A percentile compares a stretch with the other conserved stretches of the same genome.
phyloP scores from a whole-genome alignment of 2,113 vertebrate genomes.

The Pterocles gutturalis region DNA sequence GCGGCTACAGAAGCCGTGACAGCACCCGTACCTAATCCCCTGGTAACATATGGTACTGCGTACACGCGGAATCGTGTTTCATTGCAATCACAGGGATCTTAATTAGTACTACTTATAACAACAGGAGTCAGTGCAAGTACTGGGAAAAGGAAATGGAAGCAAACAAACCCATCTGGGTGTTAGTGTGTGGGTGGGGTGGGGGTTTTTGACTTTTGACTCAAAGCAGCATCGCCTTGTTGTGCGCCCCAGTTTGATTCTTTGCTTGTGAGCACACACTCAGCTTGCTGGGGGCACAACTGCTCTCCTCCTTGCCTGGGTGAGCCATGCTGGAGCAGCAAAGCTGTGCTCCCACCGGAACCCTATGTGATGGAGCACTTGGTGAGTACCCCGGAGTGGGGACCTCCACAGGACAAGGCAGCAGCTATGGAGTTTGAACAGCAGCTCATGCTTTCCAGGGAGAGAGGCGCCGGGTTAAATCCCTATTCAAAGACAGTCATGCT shows the following conservation, averaged over 20 bases:
- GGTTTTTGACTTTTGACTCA: not conserved
- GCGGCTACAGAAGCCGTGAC: not conserved
- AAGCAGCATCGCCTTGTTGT: accelerated
- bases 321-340: not conserved
- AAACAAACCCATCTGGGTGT: not conserved
- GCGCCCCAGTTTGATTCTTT: not conserved
- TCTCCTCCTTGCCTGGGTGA: not conserved
- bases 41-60: not conserved
- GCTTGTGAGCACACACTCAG: not conserved
- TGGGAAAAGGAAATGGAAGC: not conserved
- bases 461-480: not conserved
- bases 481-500: not conserved
- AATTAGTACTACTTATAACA: conserved; percentile 27
- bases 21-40: not conserved
- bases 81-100: not conserved
- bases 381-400: not conserved
- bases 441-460: not conserved
- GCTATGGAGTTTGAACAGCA: not conserved
- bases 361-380: accelerated
- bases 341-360: accelerated
- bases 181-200: not conserved
- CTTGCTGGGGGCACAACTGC: not conserved
- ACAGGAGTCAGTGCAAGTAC: not conserved
- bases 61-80: not conserved
- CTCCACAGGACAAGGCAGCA: not conserved